These are phyloP conservation scores for Spodoptera picta DNA, from an alignment of 2,888 invertebrate species.

Conservation along the genomic window DNA sequence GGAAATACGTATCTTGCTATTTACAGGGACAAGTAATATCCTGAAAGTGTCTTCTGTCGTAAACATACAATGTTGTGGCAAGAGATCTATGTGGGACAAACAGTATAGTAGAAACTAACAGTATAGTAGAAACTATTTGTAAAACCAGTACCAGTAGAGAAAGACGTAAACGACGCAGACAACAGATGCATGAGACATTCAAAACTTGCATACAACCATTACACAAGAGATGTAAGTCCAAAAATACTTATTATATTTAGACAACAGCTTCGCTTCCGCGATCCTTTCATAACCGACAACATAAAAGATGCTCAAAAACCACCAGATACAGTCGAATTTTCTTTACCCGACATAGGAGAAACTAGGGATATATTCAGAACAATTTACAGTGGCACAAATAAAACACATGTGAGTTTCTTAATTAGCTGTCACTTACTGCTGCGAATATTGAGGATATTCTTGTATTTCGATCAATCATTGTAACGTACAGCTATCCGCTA, in stretches of 20 bases:
- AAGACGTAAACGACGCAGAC: slow-evolving; percentile 53
- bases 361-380: slow-evolving; percentile 59
- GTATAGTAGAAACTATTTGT: slow-evolving; percentile 27
- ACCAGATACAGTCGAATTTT: slow-evolving; percentile 50
- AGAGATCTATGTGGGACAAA: slow-evolving; percentile 26
- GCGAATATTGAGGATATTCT: slow-evolving; percentile 53
- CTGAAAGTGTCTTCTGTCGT: slow-evolving; percentile 32
- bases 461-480: slow-evolving; percentile 54
- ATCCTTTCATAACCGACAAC: slow-evolving; percentile 55
- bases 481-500: slow-evolving; percentile 38
- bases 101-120: slow-evolving; percentile 25
- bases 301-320: slow-evolving; percentile 48
- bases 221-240: slow-evolving; percentile 60
- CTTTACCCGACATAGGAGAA: slow-evolving; percentile 30
- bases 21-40: slow-evolving; percentile 35
- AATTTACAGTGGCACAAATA: slow-evolving; percentile 65
- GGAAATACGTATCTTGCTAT: slow-evolving; percentile 22
- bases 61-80: slow-evolving; percentile 32
- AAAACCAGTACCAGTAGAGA: slow-evolving; percentile 43
- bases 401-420: slow-evolving; percentile 64
- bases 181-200: slow-evolving; percentile 59
- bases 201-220: slow-evolving; percentile 59
- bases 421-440: slow-evolving; percentile 59
- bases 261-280: slow-evolving; percentile 70
- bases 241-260: slow-evolving; percentile 74